A percentile compares a stretch with the other conserved stretches of the same genome.
phyloP scores from a whole-genome alignment of 2,113 vertebrate genomes.

The Gambusia affinis region DNA sequence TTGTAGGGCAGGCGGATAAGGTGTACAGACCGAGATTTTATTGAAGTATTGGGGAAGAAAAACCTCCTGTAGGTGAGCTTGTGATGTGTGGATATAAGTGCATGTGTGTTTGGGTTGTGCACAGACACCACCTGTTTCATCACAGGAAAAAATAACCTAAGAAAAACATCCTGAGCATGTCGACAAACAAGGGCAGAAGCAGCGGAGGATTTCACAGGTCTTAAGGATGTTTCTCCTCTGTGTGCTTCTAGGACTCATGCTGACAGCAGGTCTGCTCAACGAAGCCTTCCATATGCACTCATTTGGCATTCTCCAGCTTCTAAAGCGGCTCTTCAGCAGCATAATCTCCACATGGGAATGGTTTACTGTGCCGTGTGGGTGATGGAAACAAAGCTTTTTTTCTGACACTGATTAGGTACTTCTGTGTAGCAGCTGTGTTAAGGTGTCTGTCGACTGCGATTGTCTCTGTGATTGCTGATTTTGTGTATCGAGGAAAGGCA shows the following conservation, averaged over 20 bases:
- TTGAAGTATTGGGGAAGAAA: slow-evolving; percentile 18
- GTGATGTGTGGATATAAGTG: background rate
- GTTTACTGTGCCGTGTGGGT: background rate
- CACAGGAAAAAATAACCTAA: slow-evolving; percentile 29
- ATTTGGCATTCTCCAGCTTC: slow-evolving; percentile 24
- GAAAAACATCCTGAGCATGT: slow-evolving; percentile 42
- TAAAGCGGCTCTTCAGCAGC: slow-evolving; percentile 12
- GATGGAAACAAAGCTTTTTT: slow-evolving; percentile 14
- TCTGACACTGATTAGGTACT: slow-evolving; percentile 1
- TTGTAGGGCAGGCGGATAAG: slow-evolving; percentile 6
- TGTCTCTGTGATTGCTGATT: slow-evolving; percentile 19
- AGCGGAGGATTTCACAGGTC: slow-evolving; percentile 46
- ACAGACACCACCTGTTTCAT: slow-evolving; percentile 69
- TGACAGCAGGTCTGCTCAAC: slow-evolving; percentile 21
- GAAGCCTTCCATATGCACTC: slow-evolving; percentile 22
- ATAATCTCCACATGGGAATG: slow-evolving; percentile 3
- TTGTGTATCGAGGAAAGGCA: slow-evolving; percentile 7
- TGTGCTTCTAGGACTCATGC: slow-evolving; percentile 20
- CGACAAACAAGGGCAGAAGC: slow-evolving; percentile 51
- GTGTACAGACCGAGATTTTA: too few species aligned
- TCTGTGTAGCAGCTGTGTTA: slow-evolving; percentile 1
- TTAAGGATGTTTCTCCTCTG: slow-evolving; percentile 41
- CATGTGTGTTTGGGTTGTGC: slow-evolving; percentile 11
- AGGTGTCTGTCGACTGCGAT: slow-evolving; percentile 8
- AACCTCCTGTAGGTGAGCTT: slow-evolving; percentile 4